phyloP scores from a whole-genome alignment of 1,140 invertebrate species.

The Drosophila ambigua region DNA sequence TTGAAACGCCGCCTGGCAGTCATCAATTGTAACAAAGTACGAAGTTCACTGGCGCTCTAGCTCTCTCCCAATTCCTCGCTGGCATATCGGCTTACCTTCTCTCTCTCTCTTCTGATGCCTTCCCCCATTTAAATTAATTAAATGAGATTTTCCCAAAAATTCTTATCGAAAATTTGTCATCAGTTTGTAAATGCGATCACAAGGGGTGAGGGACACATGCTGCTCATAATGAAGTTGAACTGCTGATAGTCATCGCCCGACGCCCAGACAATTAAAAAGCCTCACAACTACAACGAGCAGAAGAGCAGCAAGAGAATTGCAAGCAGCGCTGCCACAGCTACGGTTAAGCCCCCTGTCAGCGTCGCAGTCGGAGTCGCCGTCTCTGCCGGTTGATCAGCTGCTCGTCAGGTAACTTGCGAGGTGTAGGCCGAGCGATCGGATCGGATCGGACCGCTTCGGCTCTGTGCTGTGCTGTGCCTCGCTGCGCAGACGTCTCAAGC shows the following conservation, averaged over 20 bases:
- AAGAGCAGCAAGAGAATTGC: slow-evolving; percentile 54
- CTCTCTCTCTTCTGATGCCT: too few relatives aligned
- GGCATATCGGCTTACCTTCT: too few relatives aligned
- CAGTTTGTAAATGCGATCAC: slow-evolving; percentile 56
- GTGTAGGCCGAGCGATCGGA: slow-evolving; percentile 1
- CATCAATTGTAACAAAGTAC: slow-evolving; percentile 15
- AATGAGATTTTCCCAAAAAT: slow-evolving; percentile 51
- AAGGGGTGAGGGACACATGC: slow-evolving; percentile 44
- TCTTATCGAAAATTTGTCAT: slow-evolving; percentile 80
- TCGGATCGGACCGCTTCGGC: not conserved
- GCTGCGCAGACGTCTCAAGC: slow-evolving; percentile 49
- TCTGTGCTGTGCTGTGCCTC: slow-evolving; percentile 19
- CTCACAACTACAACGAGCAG: not conserved
- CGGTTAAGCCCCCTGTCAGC: too few relatives aligned
- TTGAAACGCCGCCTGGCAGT: slow-evolving; percentile 49
- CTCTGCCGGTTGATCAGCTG: slow-evolving; percentile 34
- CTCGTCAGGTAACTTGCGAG: slow-evolving; percentile 45
- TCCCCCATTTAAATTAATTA: slow-evolving; percentile 58
- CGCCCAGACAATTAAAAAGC: slow-evolving; percentile 67
- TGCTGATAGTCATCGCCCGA: slow-evolving; percentile 53
- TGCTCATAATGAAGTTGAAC: slow-evolving; percentile 75
- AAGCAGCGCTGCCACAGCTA: slow-evolving; percentile 22
- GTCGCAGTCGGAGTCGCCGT: slow-evolving; percentile 10
- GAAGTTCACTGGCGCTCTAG: slow-evolving; percentile 13
- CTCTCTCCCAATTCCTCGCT: too few relatives aligned